Conservation (phyloP, 2,888 invertebrate species). For the Mesorhabditis belari region DNA sequence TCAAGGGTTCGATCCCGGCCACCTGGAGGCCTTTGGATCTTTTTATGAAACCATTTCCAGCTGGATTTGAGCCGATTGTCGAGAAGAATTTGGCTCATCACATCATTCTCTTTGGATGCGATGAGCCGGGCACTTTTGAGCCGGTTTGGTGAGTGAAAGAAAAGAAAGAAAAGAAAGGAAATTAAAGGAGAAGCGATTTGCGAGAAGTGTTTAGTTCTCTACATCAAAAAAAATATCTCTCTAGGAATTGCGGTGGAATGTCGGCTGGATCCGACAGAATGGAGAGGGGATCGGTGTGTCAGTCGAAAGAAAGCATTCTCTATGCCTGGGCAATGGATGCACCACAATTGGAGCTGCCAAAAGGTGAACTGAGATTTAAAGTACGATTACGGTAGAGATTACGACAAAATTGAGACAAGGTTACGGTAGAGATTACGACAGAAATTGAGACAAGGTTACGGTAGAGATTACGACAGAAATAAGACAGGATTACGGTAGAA, state of each 20-base stretch:
- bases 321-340: conserved; percentile 94
- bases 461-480: background rate
- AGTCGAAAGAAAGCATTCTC: conserved; percentile 63
- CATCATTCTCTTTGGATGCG: conserved; percentile 83
- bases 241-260: conserved; percentile 90
- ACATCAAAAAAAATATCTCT: background rate
- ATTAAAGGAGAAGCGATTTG: background rate
- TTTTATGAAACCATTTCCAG: conserved; percentile 61
- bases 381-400: background rate
- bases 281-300: conserved; percentile 68
- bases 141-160: conserved; percentile 64
- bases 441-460: background rate
- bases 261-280: conserved; percentile 55
- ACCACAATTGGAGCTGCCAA: conserved; percentile 71
- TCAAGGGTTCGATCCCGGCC: background rate
- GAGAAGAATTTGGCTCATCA: conserved; percentile 85
- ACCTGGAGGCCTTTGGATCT: too few relatives aligned
- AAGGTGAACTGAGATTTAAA: conserved; percentile 56
- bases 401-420: background rate
- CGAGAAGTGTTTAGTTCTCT: background rate
- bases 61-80: conserved; percentile 84
- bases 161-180: background rate
- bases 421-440: background rate
- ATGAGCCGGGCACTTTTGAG: conserved; percentile 68
- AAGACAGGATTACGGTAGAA: background rate